Conservation (phyloP, 1,140 invertebrate species). For the Orius laevigatus region DNA sequence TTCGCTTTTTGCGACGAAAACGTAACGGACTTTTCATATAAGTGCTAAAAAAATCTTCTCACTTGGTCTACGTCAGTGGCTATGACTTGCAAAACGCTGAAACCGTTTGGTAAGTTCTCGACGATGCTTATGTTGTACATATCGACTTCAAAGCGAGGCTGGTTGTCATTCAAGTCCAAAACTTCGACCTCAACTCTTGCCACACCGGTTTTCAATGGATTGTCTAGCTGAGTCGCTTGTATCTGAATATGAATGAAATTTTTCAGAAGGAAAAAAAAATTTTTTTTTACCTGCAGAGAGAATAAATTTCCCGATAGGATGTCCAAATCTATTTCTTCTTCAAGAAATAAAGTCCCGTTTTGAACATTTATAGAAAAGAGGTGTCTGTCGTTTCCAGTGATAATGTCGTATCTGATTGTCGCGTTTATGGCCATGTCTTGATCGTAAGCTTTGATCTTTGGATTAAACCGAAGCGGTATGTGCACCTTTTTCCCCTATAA, state of each 20-base stretch:
- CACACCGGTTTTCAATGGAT: conserved; percentile 51
- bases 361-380: conserved; percentile 51
- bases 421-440: conserved; percentile 53
- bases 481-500: conserved; percentile 46
- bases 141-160: conserved; percentile 71
- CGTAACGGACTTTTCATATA: background rate
- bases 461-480: conserved; percentile 44
- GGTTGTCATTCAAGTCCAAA: conserved; percentile 66
- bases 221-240: conserved; percentile 58
- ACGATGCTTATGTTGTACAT: conserved; percentile 83
- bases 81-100: conserved; percentile 63
- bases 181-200: conserved; percentile 62
- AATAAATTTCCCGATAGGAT: conserved; percentile 53
- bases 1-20: background rate
- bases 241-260: conserved; percentile 27
- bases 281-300: conserved; percentile 37
- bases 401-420: conserved; percentile 51
- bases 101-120: conserved; percentile 73
- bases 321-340: conserved; percentile 64
- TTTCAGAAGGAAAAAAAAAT: background rate
- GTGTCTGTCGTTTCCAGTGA: conserved; percentile 53
- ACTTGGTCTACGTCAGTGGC: conserved; percentile 58
- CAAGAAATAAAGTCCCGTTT: conserved; percentile 57
- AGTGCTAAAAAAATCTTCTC: conserved; percentile 8
- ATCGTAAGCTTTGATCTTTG: conserved; percentile 56